Percentiles rank a stretch among this genome's conserved stretches.
Evolutionary conservation across 2,888 invertebrate genomes (phyloP).

Genomic region (Schrankia costaestrigalis): DNA sequence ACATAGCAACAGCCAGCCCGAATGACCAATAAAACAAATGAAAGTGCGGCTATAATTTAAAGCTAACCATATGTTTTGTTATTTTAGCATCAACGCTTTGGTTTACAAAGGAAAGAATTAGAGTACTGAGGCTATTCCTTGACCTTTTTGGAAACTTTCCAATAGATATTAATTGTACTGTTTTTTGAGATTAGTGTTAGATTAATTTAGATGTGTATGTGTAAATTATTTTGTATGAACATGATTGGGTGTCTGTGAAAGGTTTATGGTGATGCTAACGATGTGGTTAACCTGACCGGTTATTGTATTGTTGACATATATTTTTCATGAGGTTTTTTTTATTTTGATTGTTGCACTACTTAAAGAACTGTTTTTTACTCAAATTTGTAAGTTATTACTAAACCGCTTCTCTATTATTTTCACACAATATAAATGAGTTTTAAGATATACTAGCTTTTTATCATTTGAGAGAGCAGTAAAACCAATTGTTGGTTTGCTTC

Average conservation of each 20-base stretch:
- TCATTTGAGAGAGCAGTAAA: too few species aligned
- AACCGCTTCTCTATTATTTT: too few species aligned
- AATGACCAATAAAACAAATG: conserved; percentile 20
- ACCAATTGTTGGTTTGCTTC: too few species aligned
- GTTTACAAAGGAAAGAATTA: conserved; percentile 27
- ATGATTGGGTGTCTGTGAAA: too few species aligned
- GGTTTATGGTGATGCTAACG: conserved; percentile 1
- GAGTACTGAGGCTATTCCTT: conserved; percentile 25
- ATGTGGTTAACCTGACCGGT: too few species aligned
- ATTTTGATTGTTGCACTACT: too few species aligned
- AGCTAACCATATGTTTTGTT: conserved; percentile 25
- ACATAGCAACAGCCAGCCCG: conserved; percentile 8
- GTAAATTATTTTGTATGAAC: too few species aligned
- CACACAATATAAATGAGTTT: too few species aligned
- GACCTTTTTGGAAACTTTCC: conserved; percentile 34
- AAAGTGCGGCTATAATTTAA: conserved; percentile 24
- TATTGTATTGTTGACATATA: background rate
- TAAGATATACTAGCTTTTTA: too few species aligned
- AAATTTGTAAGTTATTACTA: too few species aligned
- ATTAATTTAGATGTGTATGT: conserved; percentile 3
- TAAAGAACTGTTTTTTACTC: too few species aligned
- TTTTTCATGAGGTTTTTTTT: too few species aligned
- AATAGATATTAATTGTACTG: conserved; percentile 21
- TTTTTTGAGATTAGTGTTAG: conserved; percentile 7
- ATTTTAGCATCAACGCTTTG: conserved; percentile 26